phyloP scores from a whole-genome alignment of 1,140 invertebrate species.

The Temnothorax nylanderi region DNA sequence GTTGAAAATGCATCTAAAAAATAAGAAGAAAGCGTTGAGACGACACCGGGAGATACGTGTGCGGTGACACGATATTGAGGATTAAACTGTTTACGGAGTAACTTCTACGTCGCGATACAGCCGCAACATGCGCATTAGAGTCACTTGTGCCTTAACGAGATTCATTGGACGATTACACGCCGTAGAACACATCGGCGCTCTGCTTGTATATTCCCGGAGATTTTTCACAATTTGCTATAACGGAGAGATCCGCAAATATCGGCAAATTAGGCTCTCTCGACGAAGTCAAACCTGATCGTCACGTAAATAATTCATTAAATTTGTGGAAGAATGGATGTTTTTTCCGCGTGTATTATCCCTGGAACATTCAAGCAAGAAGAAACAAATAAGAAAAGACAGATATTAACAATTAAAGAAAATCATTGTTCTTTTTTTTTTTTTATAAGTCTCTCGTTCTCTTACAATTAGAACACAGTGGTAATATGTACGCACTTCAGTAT shows the following conservation, averaged over 20 bases:
- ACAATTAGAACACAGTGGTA: constrained; percentile 68
- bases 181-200: not conserved
- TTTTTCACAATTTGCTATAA: not conserved
- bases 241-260: not conserved
- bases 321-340: not conserved
- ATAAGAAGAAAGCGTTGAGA: not conserved
- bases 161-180: not conserved
- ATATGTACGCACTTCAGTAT: constrained; percentile 47
- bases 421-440: constrained; percentile 41
- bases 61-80: not conserved
- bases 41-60: not conserved
- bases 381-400: constrained; percentile 43
- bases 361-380: not conserved
- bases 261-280: not conserved
- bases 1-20: not conserved
- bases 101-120: not conserved
- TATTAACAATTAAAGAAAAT: constrained; percentile 66
- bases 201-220: not conserved
- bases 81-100: constrained; percentile 44
- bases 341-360: not conserved
- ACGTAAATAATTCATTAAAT: not conserved
- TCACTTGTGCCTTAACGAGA: constrained; percentile 23
- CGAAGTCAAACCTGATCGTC: not conserved
- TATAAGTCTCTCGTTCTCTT: constrained; percentile 70
- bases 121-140: not conserved